Evolutionary conservation across 1,140 invertebrate genomes (phyloP), one percentile per base, ranked within the genome.

Genomic region (Papilio xuthus): DNA sequence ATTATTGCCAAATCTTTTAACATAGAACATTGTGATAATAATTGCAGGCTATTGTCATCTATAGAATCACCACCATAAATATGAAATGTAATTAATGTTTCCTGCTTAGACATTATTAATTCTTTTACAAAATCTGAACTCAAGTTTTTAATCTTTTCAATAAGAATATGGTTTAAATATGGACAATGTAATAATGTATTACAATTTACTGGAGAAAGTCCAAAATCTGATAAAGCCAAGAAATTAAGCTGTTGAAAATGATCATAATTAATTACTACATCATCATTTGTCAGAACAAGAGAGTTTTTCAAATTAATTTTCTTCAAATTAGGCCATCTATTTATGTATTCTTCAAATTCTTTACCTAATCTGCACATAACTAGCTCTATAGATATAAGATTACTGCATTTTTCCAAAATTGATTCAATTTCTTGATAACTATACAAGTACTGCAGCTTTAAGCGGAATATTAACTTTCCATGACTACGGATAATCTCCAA

Each of bases 371-470:
- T 80, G 76, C 92, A 94, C 92, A 94, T 93, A 0, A 93, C 84
- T 77, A 94, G 72, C 82, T 93, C 92, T 41, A 94, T 53, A 41
- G 88, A 90, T 73, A 82, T 86, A 72, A 94, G 81, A 83, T 94
- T 92, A 71, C 80, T 74, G 80, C 92, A 93, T 71, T 88, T 83
- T 12, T 90, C 83, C 78, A 89, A 80, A n/a, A 94, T 82, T 76
- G 85, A 86, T 79, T 86, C 87, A 50, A 92, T 88, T 13, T 83
- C 80, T 26, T 85, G 72, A 79, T 93, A 93, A 82, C 79, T 90
- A 81, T 92, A 88, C n/a, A 92, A 85, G 87, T 93, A 93, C 77
- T 94, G 92, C 53, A 94, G 79, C 82, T 90, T 92, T 60, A 94
- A 83, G 70, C 83, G 81, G 12, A 77, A 83, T 70, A 94, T 86